Base-by-base conservation (phyloP, 2,888 invertebrate species). In the Scaptomyza reducta region DNA sequence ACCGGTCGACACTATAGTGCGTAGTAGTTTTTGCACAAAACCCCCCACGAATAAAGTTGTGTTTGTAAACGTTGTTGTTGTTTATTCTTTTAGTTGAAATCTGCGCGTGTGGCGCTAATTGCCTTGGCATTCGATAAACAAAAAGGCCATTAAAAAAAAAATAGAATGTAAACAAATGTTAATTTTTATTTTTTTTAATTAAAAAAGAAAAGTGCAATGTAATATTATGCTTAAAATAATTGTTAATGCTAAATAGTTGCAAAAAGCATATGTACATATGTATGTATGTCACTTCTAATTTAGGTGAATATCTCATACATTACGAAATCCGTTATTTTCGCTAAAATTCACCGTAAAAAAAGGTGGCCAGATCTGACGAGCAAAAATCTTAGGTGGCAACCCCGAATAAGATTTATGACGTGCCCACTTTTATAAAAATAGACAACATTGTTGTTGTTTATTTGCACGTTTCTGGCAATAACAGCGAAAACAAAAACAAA, bases 371-470 rank as follows among this genome's bases (percentile, higher is more conserved):
- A 7, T 22, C 7, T 38, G 4, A 0, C 14, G 38, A 3, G 14
- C 4, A 38, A 16, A 10, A 40, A 14, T 4, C 10, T 16, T 10
- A 40, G 14, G 10, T 50, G 7, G 14, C 50, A 38, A 11, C 25
- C 14, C 25, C 7, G 7, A 1, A 3, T 11, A 11, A 38, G 22
- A 25, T 4, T 4, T 10, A 14, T 50, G 82, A 85, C 86, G 64
- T 38, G 88, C 87, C 87, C 82, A 71, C 83, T 82, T 85, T 82
- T 66, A 57, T 67, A 60, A 46, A 64, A 66, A 76, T 65, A 73
- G 49, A 51, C 22, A 1, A 22, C 0, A 22, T 22, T 41, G 42
- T 49, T 18, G 18, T 46, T 47, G 18, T 59, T 75, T 80, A 58
- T 63, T 69, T 66, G 55, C 61, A 64, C 54, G 57, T 60, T 79